These are phyloP conservation scores for Synergus umbraculus DNA, from an alignment of 2,888 invertebrate genomes.

Conservation along the genomic window DNA sequence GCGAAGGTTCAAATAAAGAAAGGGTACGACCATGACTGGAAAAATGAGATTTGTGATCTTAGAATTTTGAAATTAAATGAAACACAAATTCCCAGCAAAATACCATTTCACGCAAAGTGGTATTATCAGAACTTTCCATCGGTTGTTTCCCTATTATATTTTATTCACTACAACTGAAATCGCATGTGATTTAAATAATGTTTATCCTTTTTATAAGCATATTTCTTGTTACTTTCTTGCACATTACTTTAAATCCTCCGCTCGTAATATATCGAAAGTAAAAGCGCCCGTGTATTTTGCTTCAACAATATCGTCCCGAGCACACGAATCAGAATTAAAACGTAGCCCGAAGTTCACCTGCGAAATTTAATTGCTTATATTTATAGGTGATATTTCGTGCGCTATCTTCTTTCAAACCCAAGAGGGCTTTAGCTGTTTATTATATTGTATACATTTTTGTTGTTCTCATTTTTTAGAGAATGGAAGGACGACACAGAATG, in stretches of 20 bases:
- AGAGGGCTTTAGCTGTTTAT: background rate
- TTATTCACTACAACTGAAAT: conserved; percentile 5
- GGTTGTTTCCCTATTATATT: conserved; percentile 10
- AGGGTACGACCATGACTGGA: background rate
- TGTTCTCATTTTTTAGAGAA: background rate
- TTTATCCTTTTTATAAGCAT: background rate
- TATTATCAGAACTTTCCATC: conserved; percentile 19
- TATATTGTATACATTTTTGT: background rate
- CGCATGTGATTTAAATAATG: background rate
- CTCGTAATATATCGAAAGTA: background rate
- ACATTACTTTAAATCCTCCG: background rate
- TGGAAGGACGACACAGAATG: conserved; percentile 17
- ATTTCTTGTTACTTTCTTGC: background rate
- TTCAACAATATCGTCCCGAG: background rate
- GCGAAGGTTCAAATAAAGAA: background rate
- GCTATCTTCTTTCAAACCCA: conserved; percentile 33
- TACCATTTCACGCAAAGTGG: background rate
- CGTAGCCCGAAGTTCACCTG: conserved; percentile 19
- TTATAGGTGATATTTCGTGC: conserved; percentile 44
- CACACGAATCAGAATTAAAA: background rate
- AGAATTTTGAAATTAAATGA: background rate
- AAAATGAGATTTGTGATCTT: background rate
- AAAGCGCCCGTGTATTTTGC: background rate
- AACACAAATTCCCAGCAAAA: background rate
- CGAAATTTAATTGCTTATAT: conserved; percentile 45